Evolutionary conservation across 2,797 vertebrate genomes (phyloP), one percentile per base, ranked within the genome.

Genomic region (Acanthurus lineatus): DNA sequence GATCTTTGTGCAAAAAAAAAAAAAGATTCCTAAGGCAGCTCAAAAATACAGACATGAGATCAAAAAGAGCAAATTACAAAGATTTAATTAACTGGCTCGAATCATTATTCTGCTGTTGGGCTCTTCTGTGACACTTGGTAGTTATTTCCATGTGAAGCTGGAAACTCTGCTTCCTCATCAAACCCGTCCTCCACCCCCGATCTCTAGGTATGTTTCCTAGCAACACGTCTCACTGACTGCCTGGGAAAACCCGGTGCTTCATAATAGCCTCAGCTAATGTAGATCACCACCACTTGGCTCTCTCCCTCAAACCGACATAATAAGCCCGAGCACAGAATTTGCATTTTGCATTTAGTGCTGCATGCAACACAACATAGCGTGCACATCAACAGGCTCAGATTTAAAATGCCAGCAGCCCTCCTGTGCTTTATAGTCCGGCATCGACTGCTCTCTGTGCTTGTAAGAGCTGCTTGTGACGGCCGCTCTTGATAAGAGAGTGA

Each of bases 141-240:
- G 80, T 74, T 77, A 80, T 87, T 83, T 87, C 77, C 54, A 62
- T 69, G 88, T 58, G 79, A 84, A 69, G 71, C 79, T 51, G 84
- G 88, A 81, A 91, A 89, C 82, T 84, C 87, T 90, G 70, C 85
- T 67, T 86, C 84, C 83, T 89, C 90, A 85, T 94, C 86, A 86
- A 88, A 87, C 81, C 76, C 60, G 68, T 68, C 76, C 85, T 86
- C 86, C 92, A 70, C 90, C 90, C 88, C 74, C 89, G 64, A 86
- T 92, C 89, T 88, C 84, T 63, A 81, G 86, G 82, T 91, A 89
- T 78, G 93, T 95, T 86, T 92, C 94, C 93, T 95, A 94, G 94
- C 93, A 95, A 95, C 93, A 80, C 88, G 77, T 92, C 82, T 87
- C 72, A 72, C 63, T 44, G 79, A 87, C 91, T 93, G 91, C 90